Evolutionary conservation across 2,113 vertebrate genomes (phyloP).

Genomic region (Galbula dea): DNA sequence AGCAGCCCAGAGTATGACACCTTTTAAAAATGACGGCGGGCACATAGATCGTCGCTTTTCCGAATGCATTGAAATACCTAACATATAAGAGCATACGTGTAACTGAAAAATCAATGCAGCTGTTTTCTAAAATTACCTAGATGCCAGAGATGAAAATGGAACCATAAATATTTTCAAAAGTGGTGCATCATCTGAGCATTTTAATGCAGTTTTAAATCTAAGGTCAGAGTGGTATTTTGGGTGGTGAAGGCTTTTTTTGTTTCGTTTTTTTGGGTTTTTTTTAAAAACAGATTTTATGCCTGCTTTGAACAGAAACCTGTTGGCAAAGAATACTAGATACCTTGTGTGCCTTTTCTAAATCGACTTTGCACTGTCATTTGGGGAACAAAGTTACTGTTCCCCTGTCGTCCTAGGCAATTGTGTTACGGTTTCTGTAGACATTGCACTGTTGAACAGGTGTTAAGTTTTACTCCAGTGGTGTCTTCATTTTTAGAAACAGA

Average conservation of each 20-base stretch:
- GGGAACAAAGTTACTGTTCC: conserved; percentile 17
- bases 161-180: background rate
- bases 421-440: conserved; percentile 28
- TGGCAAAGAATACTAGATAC: background rate
- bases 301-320: conserved; percentile 2
- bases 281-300: background rate
- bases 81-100: background rate
- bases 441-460: conserved; percentile 57
- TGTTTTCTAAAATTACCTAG: background rate
- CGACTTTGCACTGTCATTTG: background rate
- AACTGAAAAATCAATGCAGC: background rate
- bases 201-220: background rate
- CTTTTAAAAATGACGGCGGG: background rate
- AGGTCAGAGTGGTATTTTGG: background rate
- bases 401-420: conserved; percentile 27
- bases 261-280: background rate
- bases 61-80: background rate
- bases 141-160: background rate
- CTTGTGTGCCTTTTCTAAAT: background rate
- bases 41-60: background rate
- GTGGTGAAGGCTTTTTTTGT: background rate
- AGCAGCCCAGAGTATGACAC: background rate
- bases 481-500: conserved; percentile 37
- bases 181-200: background rate
- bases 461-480: conserved; percentile 39